These are phyloP conservation scores for Meriones unguiculatus DNA, from an alignment of 2,113 vertebrate genomes.

Conservation along the genomic window DNA sequence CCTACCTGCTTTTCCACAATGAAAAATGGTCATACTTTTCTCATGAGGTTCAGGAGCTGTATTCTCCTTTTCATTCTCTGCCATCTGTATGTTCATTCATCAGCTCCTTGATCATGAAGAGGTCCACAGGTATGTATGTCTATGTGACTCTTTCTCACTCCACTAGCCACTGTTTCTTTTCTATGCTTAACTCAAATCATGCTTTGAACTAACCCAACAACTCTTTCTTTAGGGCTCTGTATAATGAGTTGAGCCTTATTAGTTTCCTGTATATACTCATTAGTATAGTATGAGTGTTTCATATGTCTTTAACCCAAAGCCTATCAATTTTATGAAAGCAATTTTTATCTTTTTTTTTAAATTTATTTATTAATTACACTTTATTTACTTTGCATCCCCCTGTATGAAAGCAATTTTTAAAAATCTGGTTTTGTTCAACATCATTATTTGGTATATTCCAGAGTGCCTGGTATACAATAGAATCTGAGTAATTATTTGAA, in stretches of 20 bases:
- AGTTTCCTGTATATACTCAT: neutral
- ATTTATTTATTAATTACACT: too few species aligned
- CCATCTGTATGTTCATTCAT: neutral
- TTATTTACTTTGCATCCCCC: too few species aligned
- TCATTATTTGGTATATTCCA: neutral
- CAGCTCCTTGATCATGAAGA: neutral
- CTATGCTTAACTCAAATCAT: neutral
- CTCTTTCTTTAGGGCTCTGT: fast-evolving
- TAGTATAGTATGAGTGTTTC: neutral
- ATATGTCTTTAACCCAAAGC: neutral
- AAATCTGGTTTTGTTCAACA: neutral
- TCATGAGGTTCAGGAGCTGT: neutral
- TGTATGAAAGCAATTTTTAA: neutral
- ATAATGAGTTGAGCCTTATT: neutral
- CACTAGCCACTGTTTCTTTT: neutral
- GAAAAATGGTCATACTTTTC: neutral
- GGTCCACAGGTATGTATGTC: neutral
- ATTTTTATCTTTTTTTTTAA: neutral
- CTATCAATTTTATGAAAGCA: neutral
- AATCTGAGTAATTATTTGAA: neutral
- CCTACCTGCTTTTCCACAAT: neutral
- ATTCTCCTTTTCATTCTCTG: neutral
- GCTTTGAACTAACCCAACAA: neutral
- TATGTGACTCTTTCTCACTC: neutral
- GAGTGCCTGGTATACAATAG: neutral